A percentile compares a stretch with the other conserved stretches of the same genome.
Evolutionary conservation across 2,888 invertebrate genomes (phyloP).

Genomic region (Sicus ferrugineus): DNA sequence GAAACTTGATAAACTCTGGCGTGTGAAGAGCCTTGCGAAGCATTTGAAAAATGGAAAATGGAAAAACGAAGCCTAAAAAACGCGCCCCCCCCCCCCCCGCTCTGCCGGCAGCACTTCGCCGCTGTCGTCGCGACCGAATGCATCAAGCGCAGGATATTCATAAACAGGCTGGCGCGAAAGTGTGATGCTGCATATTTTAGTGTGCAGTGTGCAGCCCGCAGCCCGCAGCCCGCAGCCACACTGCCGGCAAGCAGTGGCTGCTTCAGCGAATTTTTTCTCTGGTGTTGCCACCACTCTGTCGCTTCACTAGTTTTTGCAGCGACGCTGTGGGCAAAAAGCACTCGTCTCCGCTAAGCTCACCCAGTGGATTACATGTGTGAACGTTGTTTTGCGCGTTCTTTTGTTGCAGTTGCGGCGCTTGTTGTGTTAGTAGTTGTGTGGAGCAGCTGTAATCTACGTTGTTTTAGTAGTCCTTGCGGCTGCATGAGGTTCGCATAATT

Average conservation of each 20-base stretch:
- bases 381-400: background rate
- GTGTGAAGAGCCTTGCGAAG: background rate
- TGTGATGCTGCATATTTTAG: conserved; percentile 3
- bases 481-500: background rate
- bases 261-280: background rate
- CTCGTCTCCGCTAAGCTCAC: background rate
- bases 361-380: background rate
- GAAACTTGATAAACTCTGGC: background rate
- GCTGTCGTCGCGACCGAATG: background rate
- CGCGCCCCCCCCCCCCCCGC: background rate
- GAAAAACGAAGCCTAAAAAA: background rate
- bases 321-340: background rate
- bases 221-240: background rate
- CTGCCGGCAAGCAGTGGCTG: background rate
- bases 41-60: background rate
- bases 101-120: background rate
- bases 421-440: background rate
- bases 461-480: background rate
- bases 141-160: conserved; percentile 1
- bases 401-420: background rate
- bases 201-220: background rate
- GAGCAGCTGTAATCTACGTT: background rate
- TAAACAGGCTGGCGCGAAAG: background rate
- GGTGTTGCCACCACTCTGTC: background rate
- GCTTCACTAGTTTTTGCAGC: background rate